Base-by-base conservation (phyloP, 92 coral and sea anemone species). In the Palythoa grandiflora region DNA sequence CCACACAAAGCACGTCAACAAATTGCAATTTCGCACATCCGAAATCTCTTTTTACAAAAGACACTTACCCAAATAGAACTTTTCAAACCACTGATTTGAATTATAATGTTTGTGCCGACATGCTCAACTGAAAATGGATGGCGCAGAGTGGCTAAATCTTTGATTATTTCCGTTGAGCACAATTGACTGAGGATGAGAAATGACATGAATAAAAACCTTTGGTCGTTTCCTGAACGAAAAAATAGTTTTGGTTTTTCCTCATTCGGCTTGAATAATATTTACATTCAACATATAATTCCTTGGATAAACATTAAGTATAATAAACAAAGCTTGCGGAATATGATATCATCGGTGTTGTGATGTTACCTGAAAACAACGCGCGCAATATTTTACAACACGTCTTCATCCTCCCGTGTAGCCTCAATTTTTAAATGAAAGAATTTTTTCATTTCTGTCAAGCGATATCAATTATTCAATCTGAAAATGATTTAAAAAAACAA, bases 91-190 rank as follows among this genome's bases (percentile, higher is more conserved):
- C 47, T 73, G 73, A 63, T 65, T 80, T 63, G 75, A 70, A 12
- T 70, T 38, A 80, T 52, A 77, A 65, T 28, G 53, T 40, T 66
- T 68, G 51, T 81, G 52, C 66, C 12, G 28, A 68, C 21, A 65
- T 66, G 75, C 75, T 63, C 52, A 65, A 81, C 75, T 48, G 75
- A 81, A 80, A 81, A 81, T 80, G 66, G 35, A 81, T 17, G 11
- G 36, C 17, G 54, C 35, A 59, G 50, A 65, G 20, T 37, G 15
- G 55, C 28, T n/a, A 11, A 35, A 1, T 70, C 16, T 70, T 70
- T 35, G 37, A 4, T 16, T 40, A 68, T 12, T 14, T 66, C 75
- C 61, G 73, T 63, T 13, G 40, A 51, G 71, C 61, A 66, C 86
- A 70, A 70, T 70, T 70, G 86, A 63, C 55, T 38, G 51, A 44